These are phyloP conservation scores for Mormyrus lacerda DNA, from an alignment of 2,113 vertebrate species.

Conservation along the genomic window DNA sequence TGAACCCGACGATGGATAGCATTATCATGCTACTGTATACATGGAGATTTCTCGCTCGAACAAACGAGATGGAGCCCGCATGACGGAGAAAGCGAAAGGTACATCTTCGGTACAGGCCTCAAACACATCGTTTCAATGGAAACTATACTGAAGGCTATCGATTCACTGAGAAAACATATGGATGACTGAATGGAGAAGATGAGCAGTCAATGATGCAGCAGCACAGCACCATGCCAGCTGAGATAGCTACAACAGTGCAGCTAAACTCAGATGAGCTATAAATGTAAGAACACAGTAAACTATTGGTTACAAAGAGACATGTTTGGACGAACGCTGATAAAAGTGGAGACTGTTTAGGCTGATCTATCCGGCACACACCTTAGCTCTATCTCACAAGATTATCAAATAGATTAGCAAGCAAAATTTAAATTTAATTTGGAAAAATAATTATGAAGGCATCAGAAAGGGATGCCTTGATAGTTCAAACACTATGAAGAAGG, in stretches of 20 bases:
- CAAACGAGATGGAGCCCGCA: not conserved
- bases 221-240: conserved; percentile 16
- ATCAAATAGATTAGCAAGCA: no score
- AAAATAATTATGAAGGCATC: no score
- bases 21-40: not conserved
- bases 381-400: no score
- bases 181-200: not conserved
- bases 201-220: conserved; percentile 9
- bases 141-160: conserved; percentile 1
- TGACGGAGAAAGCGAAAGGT: not conserved
- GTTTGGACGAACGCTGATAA: no score
- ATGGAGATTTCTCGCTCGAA: conserved; percentile 1
- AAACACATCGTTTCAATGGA: not conserved
- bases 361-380: no score
- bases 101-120: not conserved
- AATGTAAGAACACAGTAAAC: not conserved
- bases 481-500: no score
- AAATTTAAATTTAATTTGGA: no score
- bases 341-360: no score
- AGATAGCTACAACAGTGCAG: not conserved
- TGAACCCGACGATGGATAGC: not conserved
- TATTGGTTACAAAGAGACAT: no score
- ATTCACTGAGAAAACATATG: conserved; percentile 13
- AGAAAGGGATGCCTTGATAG: no score
- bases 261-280: conserved; percentile 4